Conservation (phyloP, 2,888 invertebrate genomes). For the Rhogogaster chlorosoma region DNA sequence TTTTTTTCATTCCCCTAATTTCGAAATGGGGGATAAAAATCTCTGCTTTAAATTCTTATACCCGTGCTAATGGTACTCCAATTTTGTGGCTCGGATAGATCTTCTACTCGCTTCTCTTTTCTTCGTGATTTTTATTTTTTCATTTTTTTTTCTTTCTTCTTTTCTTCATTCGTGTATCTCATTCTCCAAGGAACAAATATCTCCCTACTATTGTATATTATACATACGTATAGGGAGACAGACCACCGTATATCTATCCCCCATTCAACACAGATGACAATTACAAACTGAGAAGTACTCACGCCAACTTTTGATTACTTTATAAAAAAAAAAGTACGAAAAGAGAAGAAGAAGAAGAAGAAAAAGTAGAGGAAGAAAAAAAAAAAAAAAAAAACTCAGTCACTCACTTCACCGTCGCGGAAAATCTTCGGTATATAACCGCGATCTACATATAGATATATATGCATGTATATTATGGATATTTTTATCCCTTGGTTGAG, state of each 20-base stretch:
- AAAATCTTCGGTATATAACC: too few relatives aligned
- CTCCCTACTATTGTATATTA: background rate
- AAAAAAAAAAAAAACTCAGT: constrained; percentile 10
- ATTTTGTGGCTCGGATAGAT: constrained; percentile 7
- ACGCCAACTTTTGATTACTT: constrained; percentile 31
- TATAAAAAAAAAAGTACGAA: background rate
- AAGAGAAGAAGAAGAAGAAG: background rate
- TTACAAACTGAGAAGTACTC: constrained; percentile 26
- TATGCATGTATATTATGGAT: background rate
- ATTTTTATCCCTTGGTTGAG: background rate
- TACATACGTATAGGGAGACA: background rate
- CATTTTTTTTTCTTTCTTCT: background rate
- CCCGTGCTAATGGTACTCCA: background rate
- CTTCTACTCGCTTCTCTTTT: background rate
- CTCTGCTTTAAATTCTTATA: background rate
- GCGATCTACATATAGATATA: background rate
- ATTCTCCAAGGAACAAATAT: background rate
- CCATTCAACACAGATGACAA: background rate
- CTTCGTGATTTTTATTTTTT: background rate
- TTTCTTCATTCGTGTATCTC: background rate
- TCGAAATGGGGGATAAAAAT: background rate
- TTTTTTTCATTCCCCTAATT: background rate
- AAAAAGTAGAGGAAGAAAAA: background rate
- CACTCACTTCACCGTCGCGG: background rate
- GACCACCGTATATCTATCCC: background rate